These are phyloP conservation scores for Cepphus grylle DNA, from an alignment of 2,113 vertebrate species.

Conservation along the genomic window DNA sequence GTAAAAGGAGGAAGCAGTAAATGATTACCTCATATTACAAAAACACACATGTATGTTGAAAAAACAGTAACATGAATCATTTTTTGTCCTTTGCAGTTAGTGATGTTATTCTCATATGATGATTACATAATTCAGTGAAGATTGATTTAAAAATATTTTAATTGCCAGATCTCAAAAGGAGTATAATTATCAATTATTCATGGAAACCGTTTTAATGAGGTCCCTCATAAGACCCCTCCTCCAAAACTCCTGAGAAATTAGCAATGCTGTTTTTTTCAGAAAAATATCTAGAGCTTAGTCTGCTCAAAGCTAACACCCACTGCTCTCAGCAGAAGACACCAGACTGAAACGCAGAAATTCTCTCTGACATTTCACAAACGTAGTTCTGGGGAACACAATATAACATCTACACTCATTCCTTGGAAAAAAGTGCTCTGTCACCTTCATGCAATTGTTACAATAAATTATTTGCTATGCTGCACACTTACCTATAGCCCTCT, in stretches of 20 bases:
- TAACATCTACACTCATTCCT: background rate
- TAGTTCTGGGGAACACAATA: background rate
- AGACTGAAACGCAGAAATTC: constrained; percentile 12
- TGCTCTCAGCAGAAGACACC: background rate
- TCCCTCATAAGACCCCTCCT: constrained; percentile 6
- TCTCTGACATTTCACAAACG: background rate
- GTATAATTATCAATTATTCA: constrained; percentile 32
- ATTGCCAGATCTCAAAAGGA: background rate
- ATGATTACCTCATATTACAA: background rate
- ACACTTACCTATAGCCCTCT: background rate
- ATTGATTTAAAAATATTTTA: constrained; percentile 14
- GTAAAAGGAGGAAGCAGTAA: background rate
- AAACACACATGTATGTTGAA: background rate
- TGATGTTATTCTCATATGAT: background rate
- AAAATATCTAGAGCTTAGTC: background rate
- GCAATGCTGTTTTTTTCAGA: background rate
- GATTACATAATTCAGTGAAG: constrained; percentile 22
- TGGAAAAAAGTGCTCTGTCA: constrained; percentile 20
- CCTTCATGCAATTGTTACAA: background rate
- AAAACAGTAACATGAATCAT: background rate
- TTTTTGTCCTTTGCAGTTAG: constrained; percentile 27
- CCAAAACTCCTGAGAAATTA: constrained; percentile 38
- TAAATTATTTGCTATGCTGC: background rate
- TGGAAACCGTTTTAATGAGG: constrained; percentile 34
- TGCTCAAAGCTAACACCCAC: background rate